Conservation (phyloP, 2,797 vertebrate species). For the Enteromius paludinosus region DNA sequence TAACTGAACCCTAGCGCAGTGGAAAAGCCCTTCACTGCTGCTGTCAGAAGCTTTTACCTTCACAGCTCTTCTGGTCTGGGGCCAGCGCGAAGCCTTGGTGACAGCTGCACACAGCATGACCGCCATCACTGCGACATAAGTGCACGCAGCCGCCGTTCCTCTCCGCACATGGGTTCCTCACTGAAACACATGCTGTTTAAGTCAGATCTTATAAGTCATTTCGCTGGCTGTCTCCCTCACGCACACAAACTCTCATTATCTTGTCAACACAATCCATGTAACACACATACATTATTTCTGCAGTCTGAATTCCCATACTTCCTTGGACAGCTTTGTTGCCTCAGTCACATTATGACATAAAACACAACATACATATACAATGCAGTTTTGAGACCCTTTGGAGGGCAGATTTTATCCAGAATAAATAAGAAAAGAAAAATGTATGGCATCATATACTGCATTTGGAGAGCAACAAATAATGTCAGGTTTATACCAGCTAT, state of each 20-base stretch:
- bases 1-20: constrained; percentile 25
- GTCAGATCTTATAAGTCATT: constrained; percentile 15
- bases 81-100: constrained; percentile 78
- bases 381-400: background rate
- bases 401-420: constrained; percentile 7
- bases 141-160: constrained; percentile 84
- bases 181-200: constrained; percentile 65
- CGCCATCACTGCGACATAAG: constrained; percentile 69
- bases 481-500: constrained; percentile 10
- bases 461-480: constrained; percentile 2
- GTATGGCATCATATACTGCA: background rate
- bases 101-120: constrained; percentile 75
- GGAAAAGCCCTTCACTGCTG: constrained; percentile 33
- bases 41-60: constrained; percentile 74
- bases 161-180: constrained; percentile 74
- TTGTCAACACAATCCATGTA: constrained; percentile 29
- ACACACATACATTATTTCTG: constrained; percentile 2
- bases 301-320: constrained; percentile 20
- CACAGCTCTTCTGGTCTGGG: constrained; percentile 73
- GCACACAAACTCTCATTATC: constrained; percentile 31
- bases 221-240: constrained; percentile 15
- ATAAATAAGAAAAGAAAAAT: background rate
- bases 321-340: background rate
- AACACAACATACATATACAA: constrained; percentile 4
- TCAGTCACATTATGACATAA: constrained; percentile 1